Base-by-base conservation (phyloP, 1,140 invertebrate genomes). In the Trichogramma pretiosum region DNA sequence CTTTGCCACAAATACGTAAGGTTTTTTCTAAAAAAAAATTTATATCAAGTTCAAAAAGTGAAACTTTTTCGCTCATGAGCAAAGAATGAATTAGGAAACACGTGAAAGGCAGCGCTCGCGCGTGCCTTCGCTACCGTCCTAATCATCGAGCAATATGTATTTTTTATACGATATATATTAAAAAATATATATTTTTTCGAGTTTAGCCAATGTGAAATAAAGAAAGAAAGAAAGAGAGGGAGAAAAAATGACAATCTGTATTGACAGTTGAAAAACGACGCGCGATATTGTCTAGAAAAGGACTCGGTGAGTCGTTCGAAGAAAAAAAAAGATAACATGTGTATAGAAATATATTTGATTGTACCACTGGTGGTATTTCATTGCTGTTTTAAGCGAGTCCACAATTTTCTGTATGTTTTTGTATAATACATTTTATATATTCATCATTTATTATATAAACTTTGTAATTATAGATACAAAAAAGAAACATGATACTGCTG, bases 141-240 rank as follows among this genome's bases (percentile, higher is more conserved):
- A 41, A 47, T 47, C 43, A 32, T 37, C 37, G 19, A 43, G 18
- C 26, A 42, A 47, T 45, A 52, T 47, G 39, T 47, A 47, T 52
- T 52, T 52, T 50, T 52, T 46, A 52, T 47, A 52, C 33, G 38
- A 52, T 43, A 47, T 52, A 45, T 50, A 51, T n/a, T 40, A n/a
- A n/a, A 13, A 42, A 18, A 22, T 19, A 39, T 34, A 45, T 43
- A 45, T 26, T 23, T 24, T 33, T 33, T 33, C 33, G 11, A 39
- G 39, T 16, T 14, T 36, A n/a, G n/a, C n/a, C n/a, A n/a, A n/a
- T n/a, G n/a, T n/a, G n/a, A n/a, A n/a, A n/a, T n/a, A n/a, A n/a
- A n/a, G n/a, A n/a, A 26, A 43, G 26, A 26, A 34, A 33, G 21
- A 26, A 33, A 45, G 22, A 37, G 10, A 13, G 21, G 11, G 11